Base-by-base conservation (phyloP, 2,888 invertebrate genomes). In the Dicyrtoma fusca region DNA sequence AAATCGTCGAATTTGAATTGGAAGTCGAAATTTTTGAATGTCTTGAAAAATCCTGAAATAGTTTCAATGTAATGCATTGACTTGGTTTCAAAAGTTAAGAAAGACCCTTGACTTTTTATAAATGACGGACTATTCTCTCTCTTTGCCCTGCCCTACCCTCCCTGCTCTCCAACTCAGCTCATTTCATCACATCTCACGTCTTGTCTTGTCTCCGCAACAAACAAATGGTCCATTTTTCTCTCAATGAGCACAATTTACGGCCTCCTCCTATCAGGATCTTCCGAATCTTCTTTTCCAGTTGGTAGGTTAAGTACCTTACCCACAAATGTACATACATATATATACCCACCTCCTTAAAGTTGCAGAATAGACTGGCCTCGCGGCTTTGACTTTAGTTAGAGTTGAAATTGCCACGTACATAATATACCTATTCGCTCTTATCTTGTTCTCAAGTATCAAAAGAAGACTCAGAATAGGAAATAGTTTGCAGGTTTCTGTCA, bases 181-280 rank as follows among this genome's bases (percentile, higher is more conserved):
- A 34, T 34, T 8, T 34, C 34, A 34, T 34, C 34, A 8, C 34
- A 34, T 34, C 3, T 34, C 34, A 34, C 34, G 8, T 34, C 34
- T 34, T 34, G 34, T 34, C 34, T 34, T n/a, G 49, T 49, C 49
- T 49, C 49, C 11, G 13, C 4, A 49, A n/a, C 49, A 21, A 57
- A 57, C 57, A 57, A 57, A 57, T 57, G 57, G 23, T 25, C 57
- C 57, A 57, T 57, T 57, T 57, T 26, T 57, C 57, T 57, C 57
- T 21, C 21, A 21, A 57, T 57, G 57, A 57, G 14, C 57, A 11
- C 25, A 21, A 17, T n/a, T 19, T 53, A 53, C 14, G 14, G 10
- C 17, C 14, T 10, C 19, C 17, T 17, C 19, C 21, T 53, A 53
- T 53, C n/a, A n/a, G n/a, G n/a, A n/a, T n/a, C n/a, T n/a, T n/a